Evolutionary conservation across 2,888 invertebrate genomes (phyloP).

Genomic region (Dyspetes luteomarginatus): DNA sequence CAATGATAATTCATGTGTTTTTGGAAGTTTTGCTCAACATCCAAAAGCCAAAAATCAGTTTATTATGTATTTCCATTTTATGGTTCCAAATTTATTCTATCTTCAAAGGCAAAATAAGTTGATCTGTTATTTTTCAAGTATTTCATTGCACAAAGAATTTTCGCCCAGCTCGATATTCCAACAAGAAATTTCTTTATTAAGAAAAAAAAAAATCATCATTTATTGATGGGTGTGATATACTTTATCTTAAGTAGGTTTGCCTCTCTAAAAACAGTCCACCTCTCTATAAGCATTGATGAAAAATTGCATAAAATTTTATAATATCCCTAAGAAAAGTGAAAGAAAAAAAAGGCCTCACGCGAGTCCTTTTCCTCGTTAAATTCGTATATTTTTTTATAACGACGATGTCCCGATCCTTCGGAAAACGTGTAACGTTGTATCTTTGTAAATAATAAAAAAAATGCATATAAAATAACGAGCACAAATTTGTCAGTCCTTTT

Average conservation of each 20-base stretch:
- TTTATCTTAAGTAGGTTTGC: too few species aligned
- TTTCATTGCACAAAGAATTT: constrained; percentile 33
- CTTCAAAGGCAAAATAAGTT: too few species aligned
- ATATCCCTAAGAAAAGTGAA: background rate
- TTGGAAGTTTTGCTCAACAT: background rate
- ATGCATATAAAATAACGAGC: too few species aligned
- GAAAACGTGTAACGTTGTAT: constrained; percentile 33
- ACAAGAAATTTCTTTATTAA: background rate
- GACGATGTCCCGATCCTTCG: constrained; percentile 26
- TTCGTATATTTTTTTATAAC: constrained; percentile 63
- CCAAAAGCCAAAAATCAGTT: background rate
- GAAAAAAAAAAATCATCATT: background rate
- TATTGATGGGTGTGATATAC: constrained; percentile 36
- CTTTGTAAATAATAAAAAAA: constrained; percentile 46
- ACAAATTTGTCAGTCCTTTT: too few species aligned
- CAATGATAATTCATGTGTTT: background rate
- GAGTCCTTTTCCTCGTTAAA: constrained; percentile 20
- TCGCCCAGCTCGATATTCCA: background rate
- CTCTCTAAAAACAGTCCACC: too few species aligned
- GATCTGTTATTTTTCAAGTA: background rate
- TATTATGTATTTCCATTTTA: too few species aligned
- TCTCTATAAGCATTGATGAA: background rate
- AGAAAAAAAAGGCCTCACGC: constrained; percentile 2
- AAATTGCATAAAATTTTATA: constrained; percentile 12
- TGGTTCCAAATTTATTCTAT: too few species aligned